Evolutionary conservation across 2,113 vertebrate genomes (phyloP), one percentile per base, ranked within the genome.

Genomic region (Hydrochoerus hydrochaeris): DNA sequence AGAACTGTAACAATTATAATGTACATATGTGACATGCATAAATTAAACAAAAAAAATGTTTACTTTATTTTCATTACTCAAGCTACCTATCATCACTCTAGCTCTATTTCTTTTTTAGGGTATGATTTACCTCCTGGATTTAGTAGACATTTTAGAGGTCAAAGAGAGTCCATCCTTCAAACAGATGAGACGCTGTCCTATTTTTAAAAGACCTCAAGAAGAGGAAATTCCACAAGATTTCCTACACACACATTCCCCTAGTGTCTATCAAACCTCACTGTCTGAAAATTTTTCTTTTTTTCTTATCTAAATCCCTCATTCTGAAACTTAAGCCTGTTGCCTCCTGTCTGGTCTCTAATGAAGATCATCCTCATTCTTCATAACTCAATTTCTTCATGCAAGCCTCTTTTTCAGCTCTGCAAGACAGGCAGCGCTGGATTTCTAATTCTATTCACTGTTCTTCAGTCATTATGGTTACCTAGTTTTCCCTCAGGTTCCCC

Each of bases 181-280:
- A 94, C 63, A 97, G 90, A 97, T 73, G 96, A 95, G 88, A 95
- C n/a, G 38, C 54, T 93, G 35, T 94, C 97, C 93, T 97, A 96
- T 97, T 96, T 96, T 97, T 97, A 93, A 93, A 96, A 95, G 69
- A 91, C 80, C 54, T 94, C 83, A 80, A 96, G 57, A 97, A 90
- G 96, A 97, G 96, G 96, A 97, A 97, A 98, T 97, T 97, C 97
- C 97, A 97, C 78, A 95, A 92, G 67, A 35, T 80, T 94, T 3
- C 88, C 95, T 62, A 92, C 35, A 91, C 93, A 95, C 67, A 85
- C 92, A 97, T 97, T 97, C 95, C 54, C 54, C 54, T 97, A 94
- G 73, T 85, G 96, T 95, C 93, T 94, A 94, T 89, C 93, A 96
- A 97, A 90, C 26, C 78, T 82, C 62, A 94, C 1, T 26, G 96